Evolutionary conservation across 2,797 vertebrate species (phyloP), one percentile per base, ranked within the genome.

Genomic region (Mallotus villosus): DNA sequence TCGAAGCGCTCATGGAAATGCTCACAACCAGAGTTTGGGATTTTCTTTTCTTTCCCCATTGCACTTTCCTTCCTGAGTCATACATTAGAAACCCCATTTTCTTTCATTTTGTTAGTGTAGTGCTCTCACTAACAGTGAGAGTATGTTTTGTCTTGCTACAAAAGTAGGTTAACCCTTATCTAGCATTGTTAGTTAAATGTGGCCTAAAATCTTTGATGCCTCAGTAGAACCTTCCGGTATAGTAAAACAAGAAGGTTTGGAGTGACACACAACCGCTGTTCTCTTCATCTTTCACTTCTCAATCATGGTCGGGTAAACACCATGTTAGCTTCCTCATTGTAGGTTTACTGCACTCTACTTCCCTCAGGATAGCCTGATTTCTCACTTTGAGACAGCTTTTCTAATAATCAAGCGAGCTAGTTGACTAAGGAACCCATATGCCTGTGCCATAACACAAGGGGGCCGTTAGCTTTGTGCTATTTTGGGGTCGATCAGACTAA

Each of bases 221-320:
- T 34, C 25, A 17, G 16, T 68, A 25, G 21, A 65, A 17, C 27
- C 27, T 68, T 32, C 49, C 21, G 81, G 73, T 81, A 1, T 62
- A 4, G 7, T 27, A 16, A 34, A 62, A 34, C 22, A 17, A 22
- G 53, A 67, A 16, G 46, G n/a, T 16, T 51, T 21, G 21, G 12
- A 19, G 49, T 64, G 37, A 61, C 5, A 3, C 58, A 57, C 72
- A 80, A 80, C 78, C 81, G 74, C 81, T 77, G 27, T 41, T 46
- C 59, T 68, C 68, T 73, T 32, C n/a, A n/a, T 64, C 51, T 75
- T 78, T 73, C 73, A 81, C 78, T 77, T 82, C 82, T 81, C 79
- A 60, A 46, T 46, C 41, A 32, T 69, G 25, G 22, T 27, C 62
- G 41, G 60, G 27, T 73, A 63, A 70, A 69, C 66, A 68, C 22